These are phyloP conservation scores for Ptilorrhoa leucosticta DNA, from an alignment of 2,113 vertebrate species.

Conservation along the genomic window DNA sequence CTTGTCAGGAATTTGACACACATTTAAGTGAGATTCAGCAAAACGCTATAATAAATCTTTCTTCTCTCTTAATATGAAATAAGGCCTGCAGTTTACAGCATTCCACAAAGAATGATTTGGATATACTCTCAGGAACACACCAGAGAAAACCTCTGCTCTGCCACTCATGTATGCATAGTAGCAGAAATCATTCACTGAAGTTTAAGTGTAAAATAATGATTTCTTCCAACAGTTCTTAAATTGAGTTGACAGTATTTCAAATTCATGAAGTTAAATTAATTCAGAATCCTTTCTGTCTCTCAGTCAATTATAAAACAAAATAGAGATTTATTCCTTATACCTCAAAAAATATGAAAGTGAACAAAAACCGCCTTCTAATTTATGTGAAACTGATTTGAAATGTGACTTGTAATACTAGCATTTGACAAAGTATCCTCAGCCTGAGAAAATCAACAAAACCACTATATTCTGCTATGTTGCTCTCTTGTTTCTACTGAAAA, in stretches of 20 bases:
- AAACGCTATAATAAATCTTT: not conserved
- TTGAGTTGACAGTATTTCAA: slow-evolving; percentile 31
- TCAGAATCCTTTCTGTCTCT: slow-evolving; percentile 25
- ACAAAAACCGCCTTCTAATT: not conserved
- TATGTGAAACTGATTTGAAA: slow-evolving; percentile 39
- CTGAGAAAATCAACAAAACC: not conserved
- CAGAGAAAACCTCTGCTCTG: not conserved
- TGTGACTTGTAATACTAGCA: slow-evolving; percentile 17
- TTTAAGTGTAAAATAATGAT: not conserved
- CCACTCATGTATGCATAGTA: not conserved
- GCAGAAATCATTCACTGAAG: not conserved
- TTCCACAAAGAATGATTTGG: not conserved
- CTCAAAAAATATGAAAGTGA: not conserved
- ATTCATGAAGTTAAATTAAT: slow-evolving; percentile 47
- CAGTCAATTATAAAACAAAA: slow-evolving; percentile 29
- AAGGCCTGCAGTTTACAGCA: not conserved
- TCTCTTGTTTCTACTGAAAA: not conserved
- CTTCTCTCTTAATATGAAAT: not conserved
- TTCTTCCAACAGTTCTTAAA: not conserved
- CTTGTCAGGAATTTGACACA: not conserved
- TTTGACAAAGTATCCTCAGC: not conserved
- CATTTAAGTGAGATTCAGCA: not conserved
- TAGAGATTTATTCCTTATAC: not conserved
- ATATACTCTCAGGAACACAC: not conserved
- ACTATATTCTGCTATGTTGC: not conserved